phyloP scores from a whole-genome alignment of 2,113 vertebrate genomes.

The Rhabdomys dilectus region DNA sequence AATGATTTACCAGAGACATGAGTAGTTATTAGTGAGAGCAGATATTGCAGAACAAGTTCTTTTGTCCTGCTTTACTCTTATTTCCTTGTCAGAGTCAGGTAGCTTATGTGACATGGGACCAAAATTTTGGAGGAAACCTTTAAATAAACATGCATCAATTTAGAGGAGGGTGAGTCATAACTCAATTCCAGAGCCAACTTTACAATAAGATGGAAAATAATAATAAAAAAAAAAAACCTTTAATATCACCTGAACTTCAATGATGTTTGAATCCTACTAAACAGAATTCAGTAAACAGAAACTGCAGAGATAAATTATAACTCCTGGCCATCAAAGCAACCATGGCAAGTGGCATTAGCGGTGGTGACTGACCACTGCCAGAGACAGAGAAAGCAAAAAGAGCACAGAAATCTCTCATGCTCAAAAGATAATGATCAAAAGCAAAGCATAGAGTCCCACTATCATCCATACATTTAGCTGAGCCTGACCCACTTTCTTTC shows the following conservation, averaged over 20 bases:
- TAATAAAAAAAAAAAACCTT: not conserved
- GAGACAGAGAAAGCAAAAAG: not conserved
- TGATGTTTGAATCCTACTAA: not conserved
- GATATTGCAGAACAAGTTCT: not conserved
- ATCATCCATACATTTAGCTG: no score
- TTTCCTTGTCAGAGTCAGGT: not conserved
- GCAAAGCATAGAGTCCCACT: no score
- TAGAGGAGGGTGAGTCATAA: not conserved
- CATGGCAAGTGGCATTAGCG: no score
- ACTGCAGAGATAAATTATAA: no score
- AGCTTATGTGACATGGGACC: not conserved
- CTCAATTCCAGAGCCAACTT: not conserved
- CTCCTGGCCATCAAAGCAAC: no score
- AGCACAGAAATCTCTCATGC: no score
- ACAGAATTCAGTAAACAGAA: no score
- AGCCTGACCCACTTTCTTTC: no score
- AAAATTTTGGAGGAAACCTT: not conserved
- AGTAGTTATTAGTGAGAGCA: not conserved
- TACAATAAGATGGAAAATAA: not conserved
- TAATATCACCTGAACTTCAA: not conserved
- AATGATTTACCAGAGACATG: not conserved
- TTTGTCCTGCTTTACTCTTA: not conserved
- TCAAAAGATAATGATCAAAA: no score
- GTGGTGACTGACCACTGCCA: not conserved
- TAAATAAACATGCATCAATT: not conserved